Evolutionary conservation across 2,888 invertebrate genomes (phyloP).

Genomic region (Anodontia alba): DNA sequence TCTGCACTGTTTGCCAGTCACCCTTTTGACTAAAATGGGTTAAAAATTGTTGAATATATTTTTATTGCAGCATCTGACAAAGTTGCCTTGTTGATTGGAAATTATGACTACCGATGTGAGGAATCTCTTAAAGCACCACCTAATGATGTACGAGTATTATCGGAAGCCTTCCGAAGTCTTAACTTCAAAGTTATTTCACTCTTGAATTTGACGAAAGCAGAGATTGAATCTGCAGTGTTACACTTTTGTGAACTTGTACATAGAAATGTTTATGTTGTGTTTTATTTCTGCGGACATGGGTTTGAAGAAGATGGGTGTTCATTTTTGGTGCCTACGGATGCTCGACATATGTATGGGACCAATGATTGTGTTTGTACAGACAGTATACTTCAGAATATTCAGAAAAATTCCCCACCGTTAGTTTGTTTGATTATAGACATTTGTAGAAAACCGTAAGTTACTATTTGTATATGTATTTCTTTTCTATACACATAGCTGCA

Average conservation of each 20-base stretch:
- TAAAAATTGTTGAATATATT: too few relatives aligned
- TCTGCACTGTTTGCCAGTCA: too few relatives aligned
- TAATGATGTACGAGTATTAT: constrained; percentile 78
- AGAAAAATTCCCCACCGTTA: constrained; percentile 82
- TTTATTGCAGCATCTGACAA: constrained; percentile 83
- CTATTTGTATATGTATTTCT: too few relatives aligned
- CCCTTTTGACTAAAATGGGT: too few relatives aligned
- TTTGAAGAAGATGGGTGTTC: constrained; percentile 85
- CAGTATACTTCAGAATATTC: constrained; percentile 79
- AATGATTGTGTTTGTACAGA: constrained; percentile 81
- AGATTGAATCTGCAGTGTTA: constrained; percentile 84
- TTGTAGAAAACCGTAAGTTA: constrained; percentile 81
- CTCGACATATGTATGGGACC: constrained; percentile 81
- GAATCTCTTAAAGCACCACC: constrained; percentile 76
- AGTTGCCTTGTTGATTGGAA: constrained; percentile 85
- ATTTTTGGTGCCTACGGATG: constrained; percentile 85
- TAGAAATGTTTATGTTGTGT: constrained; percentile 81
- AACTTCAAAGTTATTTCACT: constrained; percentile 85
- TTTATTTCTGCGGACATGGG: constrained; percentile 86
- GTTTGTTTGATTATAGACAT: constrained; percentile 85
- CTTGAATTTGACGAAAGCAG: constrained; percentile 84
- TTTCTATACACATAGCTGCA: too few relatives aligned
- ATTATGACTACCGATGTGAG: constrained; percentile 84
- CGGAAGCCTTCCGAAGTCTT: constrained; percentile 76
- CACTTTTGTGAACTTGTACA: constrained; percentile 84